Percentiles rank a stretch among this genome's conserved stretches.
These are phyloP conservation scores for Oriolus oriolus DNA, from an alignment of 2,113 vertebrate genomes.

Conservation along the genomic window DNA sequence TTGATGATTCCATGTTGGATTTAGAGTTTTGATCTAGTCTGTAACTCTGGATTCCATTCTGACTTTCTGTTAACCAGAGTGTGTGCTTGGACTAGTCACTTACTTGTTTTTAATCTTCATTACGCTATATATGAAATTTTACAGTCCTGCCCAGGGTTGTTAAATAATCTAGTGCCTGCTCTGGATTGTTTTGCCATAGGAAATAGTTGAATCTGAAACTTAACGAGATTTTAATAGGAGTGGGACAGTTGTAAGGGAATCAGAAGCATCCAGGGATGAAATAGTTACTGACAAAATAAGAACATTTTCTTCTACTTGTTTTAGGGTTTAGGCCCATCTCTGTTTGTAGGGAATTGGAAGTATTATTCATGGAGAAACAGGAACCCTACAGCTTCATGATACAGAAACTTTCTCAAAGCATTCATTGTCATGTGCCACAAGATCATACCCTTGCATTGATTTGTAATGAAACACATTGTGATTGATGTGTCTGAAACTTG, in stretches of 20 bases:
- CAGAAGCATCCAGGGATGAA: not conserved
- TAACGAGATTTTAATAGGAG: not conserved
- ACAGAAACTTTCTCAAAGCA: not conserved
- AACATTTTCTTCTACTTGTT: not conserved
- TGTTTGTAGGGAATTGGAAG: not conserved
- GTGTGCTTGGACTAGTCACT: not conserved
- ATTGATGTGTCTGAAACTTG: not conserved
- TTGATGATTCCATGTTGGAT: not conserved
- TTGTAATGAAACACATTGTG: not conserved
- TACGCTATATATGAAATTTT: not conserved
- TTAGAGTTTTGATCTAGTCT: not conserved
- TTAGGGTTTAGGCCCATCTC: not conserved
- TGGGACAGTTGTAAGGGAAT: not conserved
- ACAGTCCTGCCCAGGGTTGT: not conserved
- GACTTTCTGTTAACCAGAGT: not conserved
- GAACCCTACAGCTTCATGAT: not conserved
- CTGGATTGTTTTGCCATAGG: not conserved
- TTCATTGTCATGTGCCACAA: not conserved
- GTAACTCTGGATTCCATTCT: not conserved
- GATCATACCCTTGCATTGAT: not conserved
- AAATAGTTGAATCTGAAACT: not conserved
- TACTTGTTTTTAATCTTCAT: not conserved
- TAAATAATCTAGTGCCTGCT: not conserved
- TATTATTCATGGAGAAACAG: not conserved
- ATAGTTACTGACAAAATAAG: not conserved